These are phyloP conservation scores for Allygus modestus DNA, from an alignment of 2,888 invertebrate genomes.

Conservation along the genomic window DNA sequence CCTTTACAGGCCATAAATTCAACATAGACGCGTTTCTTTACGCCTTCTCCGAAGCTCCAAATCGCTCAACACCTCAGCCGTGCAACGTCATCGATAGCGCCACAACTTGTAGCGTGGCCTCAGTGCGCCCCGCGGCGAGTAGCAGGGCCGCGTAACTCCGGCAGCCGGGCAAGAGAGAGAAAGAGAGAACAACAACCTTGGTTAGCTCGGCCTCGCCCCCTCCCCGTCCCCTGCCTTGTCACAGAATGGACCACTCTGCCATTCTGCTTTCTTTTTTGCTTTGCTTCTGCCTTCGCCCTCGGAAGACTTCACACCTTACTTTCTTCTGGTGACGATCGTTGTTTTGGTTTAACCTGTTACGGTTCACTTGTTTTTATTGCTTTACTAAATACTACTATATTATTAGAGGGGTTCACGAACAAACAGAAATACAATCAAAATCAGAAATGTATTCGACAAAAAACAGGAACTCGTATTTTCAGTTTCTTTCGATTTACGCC, in stretches of 20 bases:
- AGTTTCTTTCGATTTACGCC: too few relatives aligned
- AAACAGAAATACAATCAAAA: too few relatives aligned
- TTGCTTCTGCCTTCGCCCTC: constrained; percentile 39
- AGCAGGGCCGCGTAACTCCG: constrained; percentile 63
- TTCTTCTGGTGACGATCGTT: constrained; percentile 10
- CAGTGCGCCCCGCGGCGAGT: constrained; percentile 31
- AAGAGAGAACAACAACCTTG: constrained; percentile 61
- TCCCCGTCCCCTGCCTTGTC: neutral
- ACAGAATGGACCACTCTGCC: constrained; percentile 38
- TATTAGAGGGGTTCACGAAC: too few relatives aligned
- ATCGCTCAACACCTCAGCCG: too few relatives aligned
- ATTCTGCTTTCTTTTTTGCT: constrained; percentile 51
- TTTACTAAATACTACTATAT: too few relatives aligned
- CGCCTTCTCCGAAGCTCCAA: too few relatives aligned
- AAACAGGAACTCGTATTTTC: too few relatives aligned
- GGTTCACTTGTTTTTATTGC: too few relatives aligned
- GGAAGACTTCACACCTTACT: constrained; percentile 32
- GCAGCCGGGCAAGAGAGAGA: constrained; percentile 59
- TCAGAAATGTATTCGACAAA: too few relatives aligned
- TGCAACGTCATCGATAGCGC: neutral
- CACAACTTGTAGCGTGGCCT: constrained; percentile 52
- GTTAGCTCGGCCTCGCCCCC: constrained; percentile 47
- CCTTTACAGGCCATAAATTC: too few relatives aligned
- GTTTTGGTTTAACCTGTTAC: too few relatives aligned
- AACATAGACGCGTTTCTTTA: too few relatives aligned